Evolutionary conservation across 2,888 invertebrate genomes (phyloP).

Genomic region (Syritta pipiens): DNA sequence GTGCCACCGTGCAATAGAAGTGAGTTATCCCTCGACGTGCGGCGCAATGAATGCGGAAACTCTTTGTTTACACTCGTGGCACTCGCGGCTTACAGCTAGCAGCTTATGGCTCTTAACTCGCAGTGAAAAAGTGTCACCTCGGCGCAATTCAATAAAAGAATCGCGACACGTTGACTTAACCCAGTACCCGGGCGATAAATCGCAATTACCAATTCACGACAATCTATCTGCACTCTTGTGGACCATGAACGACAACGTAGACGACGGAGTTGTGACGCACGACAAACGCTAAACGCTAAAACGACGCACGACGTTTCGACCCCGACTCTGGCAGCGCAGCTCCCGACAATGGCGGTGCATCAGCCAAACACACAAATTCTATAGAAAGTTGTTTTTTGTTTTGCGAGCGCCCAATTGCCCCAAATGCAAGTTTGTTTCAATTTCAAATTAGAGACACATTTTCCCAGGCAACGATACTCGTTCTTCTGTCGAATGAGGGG

Average conservation of each 20-base stretch:
- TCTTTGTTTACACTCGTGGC: slow-evolving; percentile 61
- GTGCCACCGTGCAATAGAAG: slow-evolving; percentile 40
- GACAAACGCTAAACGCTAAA: too few species aligned
- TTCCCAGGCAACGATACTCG: slow-evolving; percentile 16
- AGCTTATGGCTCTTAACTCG: too few species aligned
- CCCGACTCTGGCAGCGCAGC: too few species aligned
- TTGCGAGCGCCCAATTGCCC: slow-evolving; percentile 62
- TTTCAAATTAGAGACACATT: slow-evolving; percentile 9
- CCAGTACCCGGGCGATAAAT: slow-evolving; percentile 61
- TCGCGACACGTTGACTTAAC: slow-evolving; percentile 56
- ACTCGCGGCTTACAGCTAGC: not conserved
- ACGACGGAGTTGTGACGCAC: too few species aligned
- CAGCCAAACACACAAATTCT: slow-evolving; percentile 34
- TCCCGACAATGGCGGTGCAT: slow-evolving; percentile 18
- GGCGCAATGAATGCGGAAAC: slow-evolving; percentile 66
- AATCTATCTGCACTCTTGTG: slow-evolving; percentile 42
- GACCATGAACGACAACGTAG: too few species aligned
- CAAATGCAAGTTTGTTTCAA: slow-evolving; percentile 52
- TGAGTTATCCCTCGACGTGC: slow-evolving; percentile 44
- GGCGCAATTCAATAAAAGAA: slow-evolving; percentile 50
- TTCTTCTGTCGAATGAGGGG: not conserved
- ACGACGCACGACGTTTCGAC: too few species aligned
- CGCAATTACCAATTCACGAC: slow-evolving; percentile 65
- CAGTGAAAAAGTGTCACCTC: slow-evolving; percentile 67
- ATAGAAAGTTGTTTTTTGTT: slow-evolving; percentile 66